These are phyloP conservation scores for Catostylus mosaicus DNA, from an alignment of 30 jellyfish, hydroid and myxozoan genomes.

Conservation along the genomic window DNA sequence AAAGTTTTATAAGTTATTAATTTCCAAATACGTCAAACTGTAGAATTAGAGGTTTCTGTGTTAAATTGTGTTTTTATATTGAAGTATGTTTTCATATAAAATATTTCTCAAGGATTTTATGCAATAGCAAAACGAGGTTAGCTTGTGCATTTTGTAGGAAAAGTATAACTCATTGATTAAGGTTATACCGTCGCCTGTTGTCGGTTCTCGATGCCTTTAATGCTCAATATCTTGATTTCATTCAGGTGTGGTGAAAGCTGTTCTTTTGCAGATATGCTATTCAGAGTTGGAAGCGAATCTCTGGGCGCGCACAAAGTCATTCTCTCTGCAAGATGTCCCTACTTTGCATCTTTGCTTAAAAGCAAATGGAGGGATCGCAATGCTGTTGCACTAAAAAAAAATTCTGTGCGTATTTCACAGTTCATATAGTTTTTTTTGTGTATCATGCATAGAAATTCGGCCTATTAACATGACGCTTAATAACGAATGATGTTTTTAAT, in stretches of 20 bases:
- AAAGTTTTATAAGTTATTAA: too few relatives aligned
- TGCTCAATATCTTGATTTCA: background rate
- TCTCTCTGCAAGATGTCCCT: conserved; percentile 81
- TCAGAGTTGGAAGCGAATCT: conserved; percentile 58
- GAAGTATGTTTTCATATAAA: too few relatives aligned
- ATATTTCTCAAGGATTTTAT: too few relatives aligned
- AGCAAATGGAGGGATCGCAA: conserved; percentile 69
- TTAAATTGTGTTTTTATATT: too few relatives aligned
- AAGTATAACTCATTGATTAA: too few relatives aligned
- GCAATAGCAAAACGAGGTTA: too few relatives aligned
- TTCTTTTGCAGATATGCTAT: conserved; percentile 51
- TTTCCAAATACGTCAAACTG: too few relatives aligned
- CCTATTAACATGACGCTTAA: background rate
- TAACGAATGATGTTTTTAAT: too few relatives aligned
- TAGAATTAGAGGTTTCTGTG: too few relatives aligned
- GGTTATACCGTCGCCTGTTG: too few relatives aligned
- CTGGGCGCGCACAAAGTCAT: conserved; percentile 64
- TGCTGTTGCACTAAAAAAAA: conserved; percentile 36
- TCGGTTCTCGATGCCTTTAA: too few relatives aligned
- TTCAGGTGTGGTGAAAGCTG: conserved; percentile 57
- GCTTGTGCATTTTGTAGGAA: too few relatives aligned
- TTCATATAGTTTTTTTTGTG: background rate
- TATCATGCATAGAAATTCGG: background rate
- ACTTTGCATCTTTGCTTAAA: conserved; percentile 57
- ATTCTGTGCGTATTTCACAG: conserved; percentile 48